Evolutionary conservation across 2,797 vertebrate genomes (phyloP).

Genomic region (Fistularia commersonii): DNA sequence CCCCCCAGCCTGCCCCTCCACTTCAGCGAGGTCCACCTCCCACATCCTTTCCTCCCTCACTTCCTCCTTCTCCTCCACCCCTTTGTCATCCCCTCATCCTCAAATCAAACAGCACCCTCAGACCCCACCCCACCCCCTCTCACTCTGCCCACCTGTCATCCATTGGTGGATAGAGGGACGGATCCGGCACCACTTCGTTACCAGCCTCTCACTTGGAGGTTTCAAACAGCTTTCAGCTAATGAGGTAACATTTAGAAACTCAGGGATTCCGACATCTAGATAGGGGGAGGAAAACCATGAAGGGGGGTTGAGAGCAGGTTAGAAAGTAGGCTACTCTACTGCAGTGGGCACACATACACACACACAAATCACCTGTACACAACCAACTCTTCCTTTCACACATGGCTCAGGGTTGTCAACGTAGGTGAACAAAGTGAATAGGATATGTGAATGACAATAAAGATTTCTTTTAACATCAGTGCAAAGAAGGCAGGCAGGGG

Average conservation of each 20-base stretch:
- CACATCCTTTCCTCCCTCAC: conserved; percentile 46
- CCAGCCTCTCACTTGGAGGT: conserved; percentile 74
- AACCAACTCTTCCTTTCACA: conserved; percentile 37
- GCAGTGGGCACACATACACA: conserved; percentile 30
- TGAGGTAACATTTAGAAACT: conserved; percentile 92
- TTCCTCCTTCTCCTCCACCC: conserved; percentile 28
- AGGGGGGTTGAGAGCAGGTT: conserved; percentile 1
- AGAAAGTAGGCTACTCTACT: conserved; percentile 43
- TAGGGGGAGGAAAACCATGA: conserved; percentile 21
- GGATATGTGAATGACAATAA: conserved; percentile 97
- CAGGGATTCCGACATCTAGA: conserved; percentile 80
- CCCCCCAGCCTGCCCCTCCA: conserved; percentile 16
- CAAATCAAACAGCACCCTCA: conserved; percentile 56
- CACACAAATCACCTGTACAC: conserved; percentile 39
- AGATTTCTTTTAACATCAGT: conserved; percentile 99
- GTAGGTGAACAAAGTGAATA: conserved; percentile 96
- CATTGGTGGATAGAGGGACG: conserved; percentile 56
- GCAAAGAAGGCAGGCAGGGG: conserved; percentile 66
- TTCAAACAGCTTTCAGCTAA: conserved; percentile 98
- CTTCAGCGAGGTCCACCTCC: conserved; percentile 58
- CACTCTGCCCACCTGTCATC: conserved; percentile 73
- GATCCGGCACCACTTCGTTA: conserved; percentile 70
- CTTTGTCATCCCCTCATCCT: conserved; percentile 40
- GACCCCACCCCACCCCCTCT: conserved; percentile 18
- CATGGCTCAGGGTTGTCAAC: conserved; percentile 85